Percentiles rank a stretch among this genome's conserved stretches.
phyloP scores from a whole-genome alignment of 2,797 vertebrate species.

The Echiichthys vipera region DNA sequence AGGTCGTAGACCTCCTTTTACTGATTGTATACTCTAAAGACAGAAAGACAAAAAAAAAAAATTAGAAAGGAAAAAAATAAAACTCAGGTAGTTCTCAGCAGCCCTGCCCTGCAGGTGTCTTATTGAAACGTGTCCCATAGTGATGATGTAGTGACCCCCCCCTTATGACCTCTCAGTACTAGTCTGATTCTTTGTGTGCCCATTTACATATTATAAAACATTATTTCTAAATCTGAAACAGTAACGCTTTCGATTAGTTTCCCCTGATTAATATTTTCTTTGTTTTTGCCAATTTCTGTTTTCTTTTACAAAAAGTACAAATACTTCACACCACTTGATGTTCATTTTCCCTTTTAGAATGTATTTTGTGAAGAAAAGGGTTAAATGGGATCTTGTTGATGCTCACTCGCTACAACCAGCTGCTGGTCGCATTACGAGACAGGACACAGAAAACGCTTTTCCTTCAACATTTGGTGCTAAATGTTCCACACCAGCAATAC shows the following conservation, averaged over 20 bases:
- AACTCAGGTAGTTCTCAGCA: constrained; percentile 93
- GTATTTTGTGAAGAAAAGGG: constrained; percentile 85
- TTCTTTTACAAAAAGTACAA: constrained; percentile 72
- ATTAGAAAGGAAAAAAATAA: constrained; percentile 66
- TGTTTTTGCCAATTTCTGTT: constrained; percentile 26
- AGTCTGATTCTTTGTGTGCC: constrained; percentile 74
- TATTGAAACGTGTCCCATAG: constrained; percentile 89
- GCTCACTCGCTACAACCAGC: constrained; percentile 42
- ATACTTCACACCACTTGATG: constrained; percentile 70
- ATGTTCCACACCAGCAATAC: constrained; percentile 35
- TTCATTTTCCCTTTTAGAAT: constrained; percentile 81
- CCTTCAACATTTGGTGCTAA: not conserved
- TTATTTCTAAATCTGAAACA: constrained; percentile 76
- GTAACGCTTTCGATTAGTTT: constrained; percentile 76
- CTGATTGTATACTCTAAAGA: constrained; percentile 90
- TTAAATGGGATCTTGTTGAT: constrained; percentile 61
- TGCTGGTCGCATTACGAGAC: constrained; percentile 38
- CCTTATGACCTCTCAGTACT: constrained; percentile 79
- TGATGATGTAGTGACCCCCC: constrained; percentile 82
- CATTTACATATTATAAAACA: constrained; percentile 74
- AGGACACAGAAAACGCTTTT: not conserved
- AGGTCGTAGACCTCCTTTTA: constrained; percentile 92
- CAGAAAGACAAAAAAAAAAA: constrained; percentile 57
- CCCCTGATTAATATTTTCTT: constrained; percentile 46
- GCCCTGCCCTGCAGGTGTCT: constrained; percentile 86